Evolutionary conservation across 2,113 vertebrate genomes (phyloP), one percentile per base, ranked within the genome.

Genomic region (Amphilophus citrinellus): DNA sequence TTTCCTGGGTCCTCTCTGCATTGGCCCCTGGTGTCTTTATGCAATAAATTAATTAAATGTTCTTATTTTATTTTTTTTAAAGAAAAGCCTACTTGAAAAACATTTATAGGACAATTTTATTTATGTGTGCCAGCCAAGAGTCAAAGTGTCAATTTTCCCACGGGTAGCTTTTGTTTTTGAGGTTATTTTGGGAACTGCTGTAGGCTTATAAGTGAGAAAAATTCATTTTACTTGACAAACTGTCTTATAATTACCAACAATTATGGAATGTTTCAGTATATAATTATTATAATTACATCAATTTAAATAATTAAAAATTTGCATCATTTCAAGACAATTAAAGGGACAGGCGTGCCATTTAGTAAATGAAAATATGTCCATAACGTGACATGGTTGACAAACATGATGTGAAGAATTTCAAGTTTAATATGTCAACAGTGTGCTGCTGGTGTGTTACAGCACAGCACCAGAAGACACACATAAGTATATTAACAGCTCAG

Each of bases 311-410:
- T 24, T 18, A 60, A 58, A 18, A 57, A 13, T 59, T 2, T 17
- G 50, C 53, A 59, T 77, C 8, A 50, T 78, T 61, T 75, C 4
- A 44, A 82, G 30, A 71, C 11, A 73, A 86, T 71, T 77, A 79
- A n/a, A 61, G 81, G 10, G 79, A 86, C 32, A 71, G 37, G 37
- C 83, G 10, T 57, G 14, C 62, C 7, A 47, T 81, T 86, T 44
- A 57, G 6, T 62, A 44, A 83, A 84, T 61, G 13, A 24, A 82
- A 84, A 84, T 61, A 35, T 61, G 37, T 24, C 9, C 3, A 35
- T 78, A 61, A 85, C 9, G 14, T 80, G 66, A 76, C 37, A 56
- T 11, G 37, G 68, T 59, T 86, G 84, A 87, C 68, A 80, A 66
- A 47, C 63, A 15, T 81, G 15, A 9, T 30, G 22, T 76, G 17